Conservation (phyloP, 2,113 vertebrate species). For the Delphinus delphis region DNA sequence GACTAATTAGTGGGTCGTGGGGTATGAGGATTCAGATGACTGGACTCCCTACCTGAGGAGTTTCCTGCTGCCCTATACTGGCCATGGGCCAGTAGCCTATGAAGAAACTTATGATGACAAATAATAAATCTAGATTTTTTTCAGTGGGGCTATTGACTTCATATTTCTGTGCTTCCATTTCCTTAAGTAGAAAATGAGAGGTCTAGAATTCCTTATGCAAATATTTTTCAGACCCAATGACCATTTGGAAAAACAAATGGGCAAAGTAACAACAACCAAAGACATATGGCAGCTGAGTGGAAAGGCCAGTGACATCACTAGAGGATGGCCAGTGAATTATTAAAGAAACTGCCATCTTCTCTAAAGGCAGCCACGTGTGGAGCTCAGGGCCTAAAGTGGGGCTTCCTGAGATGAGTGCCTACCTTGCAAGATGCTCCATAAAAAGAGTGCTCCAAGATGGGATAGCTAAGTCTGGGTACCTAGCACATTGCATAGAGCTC, state of each 20-base stretch:
- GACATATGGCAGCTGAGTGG: neutral
- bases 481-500: accelerated
- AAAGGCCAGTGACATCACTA: neutral
- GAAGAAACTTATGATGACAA: neutral
- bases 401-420: neutral
- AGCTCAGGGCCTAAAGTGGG: neutral
- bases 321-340: neutral
- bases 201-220: neutral
- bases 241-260: neutral
- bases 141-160: neutral
- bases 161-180: neutral
- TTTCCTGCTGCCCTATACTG: neutral
- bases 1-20: neutral
- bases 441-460: neutral
- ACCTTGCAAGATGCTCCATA: accelerated
- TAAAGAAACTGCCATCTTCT: neutral
- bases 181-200: neutral
- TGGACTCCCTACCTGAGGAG: neutral
- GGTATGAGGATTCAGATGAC: too few species aligned
- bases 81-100: neutral
- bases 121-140: neutral
- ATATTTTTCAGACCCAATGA: neutral
- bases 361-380: neutral
- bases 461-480: neutral
- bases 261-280: neutral